Evolutionary conservation across 1,140 invertebrate genomes (phyloP).

Genomic region (Drosophila pruinosa): DNA sequence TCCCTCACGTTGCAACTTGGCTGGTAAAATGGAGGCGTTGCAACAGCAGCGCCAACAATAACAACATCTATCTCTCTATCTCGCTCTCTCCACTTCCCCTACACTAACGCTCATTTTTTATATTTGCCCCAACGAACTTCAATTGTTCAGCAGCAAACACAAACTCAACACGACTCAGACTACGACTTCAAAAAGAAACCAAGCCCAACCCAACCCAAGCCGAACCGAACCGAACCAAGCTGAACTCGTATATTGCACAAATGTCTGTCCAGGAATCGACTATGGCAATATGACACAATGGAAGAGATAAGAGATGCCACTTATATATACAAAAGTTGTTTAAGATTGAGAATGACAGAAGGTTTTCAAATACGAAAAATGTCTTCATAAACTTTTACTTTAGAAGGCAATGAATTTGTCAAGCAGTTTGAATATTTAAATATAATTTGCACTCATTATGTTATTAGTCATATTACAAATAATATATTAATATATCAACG

Average conservation of each 20-base stretch:
- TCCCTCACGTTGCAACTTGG: conserved; percentile 54
- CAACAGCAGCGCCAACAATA: conserved; percentile 46
- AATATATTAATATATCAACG: no score
- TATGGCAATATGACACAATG: conserved; percentile 52
- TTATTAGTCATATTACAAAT: no score
- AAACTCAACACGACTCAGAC: conserved; percentile 10
- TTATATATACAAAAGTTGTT: background rate
- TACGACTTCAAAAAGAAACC: conserved; percentile 1
- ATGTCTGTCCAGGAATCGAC: conserved; percentile 53
- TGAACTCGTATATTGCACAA: conserved; percentile 61
- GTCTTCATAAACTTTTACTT: background rate
- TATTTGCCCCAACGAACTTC: conserved; percentile 69
- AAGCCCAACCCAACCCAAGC: background rate
- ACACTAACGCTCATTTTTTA: conserved; percentile 58
- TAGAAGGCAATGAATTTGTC: no score
- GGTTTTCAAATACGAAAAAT: background rate
- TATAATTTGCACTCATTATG: no score
- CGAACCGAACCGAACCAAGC: background rate
- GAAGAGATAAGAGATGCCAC: background rate
- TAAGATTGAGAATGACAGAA: background rate
- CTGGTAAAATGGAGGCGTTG: conserved; percentile 70
- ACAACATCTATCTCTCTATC: conserved; percentile 13
- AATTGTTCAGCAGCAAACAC: conserved; percentile 71
- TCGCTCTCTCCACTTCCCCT: background rate
- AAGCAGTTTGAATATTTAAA: no score